Evolutionary conservation across 2,113 vertebrate genomes (phyloP).

Genomic region (Mungos mungo): DNA sequence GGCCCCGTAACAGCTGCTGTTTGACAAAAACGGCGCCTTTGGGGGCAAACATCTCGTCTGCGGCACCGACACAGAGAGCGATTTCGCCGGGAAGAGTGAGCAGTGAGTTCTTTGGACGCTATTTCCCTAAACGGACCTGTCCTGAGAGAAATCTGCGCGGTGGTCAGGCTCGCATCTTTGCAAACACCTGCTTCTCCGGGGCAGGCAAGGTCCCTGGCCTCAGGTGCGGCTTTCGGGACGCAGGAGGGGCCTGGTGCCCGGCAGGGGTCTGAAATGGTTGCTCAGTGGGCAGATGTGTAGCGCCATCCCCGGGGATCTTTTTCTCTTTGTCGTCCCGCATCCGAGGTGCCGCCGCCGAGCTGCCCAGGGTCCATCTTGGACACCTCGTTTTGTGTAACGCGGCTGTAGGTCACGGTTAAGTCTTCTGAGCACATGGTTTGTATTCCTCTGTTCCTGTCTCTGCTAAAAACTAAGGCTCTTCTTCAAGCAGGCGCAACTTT

Average conservation of each 20-base stretch:
- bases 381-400: background rate
- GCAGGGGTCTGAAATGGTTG: no score
- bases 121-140: background rate
- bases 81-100: background rate
- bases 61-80: background rate
- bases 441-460: background rate
- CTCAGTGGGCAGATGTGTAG: fast-evolving
- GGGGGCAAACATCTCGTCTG: background rate
- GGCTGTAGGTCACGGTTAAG: no score
- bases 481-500: no score
- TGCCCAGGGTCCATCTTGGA: fast-evolving
- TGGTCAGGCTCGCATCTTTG: background rate
- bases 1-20: background rate
- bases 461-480: background rate
- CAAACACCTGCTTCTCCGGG: background rate
- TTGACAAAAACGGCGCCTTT: background rate
- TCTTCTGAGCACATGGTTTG: background rate
- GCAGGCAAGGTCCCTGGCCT: background rate
- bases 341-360: fast-evolving
- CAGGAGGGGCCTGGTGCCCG: background rate
- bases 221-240: background rate
- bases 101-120: background rate
- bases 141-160: background rate
- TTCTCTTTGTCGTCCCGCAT: fast-evolving
- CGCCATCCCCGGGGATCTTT: fast-evolving